Percentiles rank a stretch among this genome's conserved stretches.
These are phyloP conservation scores for Aphidius gifuensis DNA, from an alignment of 1,140 invertebrate genomes.

Conservation along the genomic window DNA sequence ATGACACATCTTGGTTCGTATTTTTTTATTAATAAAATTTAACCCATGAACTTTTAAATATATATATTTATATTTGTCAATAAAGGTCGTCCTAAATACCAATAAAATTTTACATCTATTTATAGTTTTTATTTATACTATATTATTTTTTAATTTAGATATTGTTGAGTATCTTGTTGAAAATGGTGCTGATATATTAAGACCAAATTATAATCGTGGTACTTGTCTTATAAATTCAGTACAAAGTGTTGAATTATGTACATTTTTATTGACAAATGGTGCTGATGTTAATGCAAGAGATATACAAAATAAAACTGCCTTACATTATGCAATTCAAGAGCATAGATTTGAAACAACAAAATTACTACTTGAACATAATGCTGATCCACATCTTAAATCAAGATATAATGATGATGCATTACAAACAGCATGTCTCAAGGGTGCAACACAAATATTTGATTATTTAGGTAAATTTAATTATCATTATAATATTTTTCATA, in stretches of 20 bases:
- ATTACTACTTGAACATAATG: conserved; percentile 75
- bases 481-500: conserved; percentile 36
- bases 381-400: conserved; percentile 73
- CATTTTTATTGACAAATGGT: conserved; percentile 73
- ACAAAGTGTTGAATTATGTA: conserved; percentile 78
- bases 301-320: conserved; percentile 86
- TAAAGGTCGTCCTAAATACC: background rate
- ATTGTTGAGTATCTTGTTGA: conserved; percentile 74
- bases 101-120: background rate
- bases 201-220: conserved; percentile 87
- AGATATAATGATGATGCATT: conserved; percentile 86
- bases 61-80: background rate
- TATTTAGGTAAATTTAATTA: conserved; percentile 62
- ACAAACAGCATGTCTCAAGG: conserved; percentile 86
- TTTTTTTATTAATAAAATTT: conserved; percentile 3
- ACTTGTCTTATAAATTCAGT: conserved; percentile 93
- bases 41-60: background rate
- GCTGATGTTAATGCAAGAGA: conserved; percentile 84
- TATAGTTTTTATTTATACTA: background rate
- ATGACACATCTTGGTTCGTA: conserved; percentile 78
- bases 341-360: conserved; percentile 82
- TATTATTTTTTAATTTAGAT: conserved; percentile 31
- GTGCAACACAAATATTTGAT: conserved; percentile 77
- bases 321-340: conserved; percentile 93
- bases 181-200: conserved; percentile 81